phyloP scores from a whole-genome alignment of 2,797 vertebrate species.

The Notamacropus eugenii region DNA sequence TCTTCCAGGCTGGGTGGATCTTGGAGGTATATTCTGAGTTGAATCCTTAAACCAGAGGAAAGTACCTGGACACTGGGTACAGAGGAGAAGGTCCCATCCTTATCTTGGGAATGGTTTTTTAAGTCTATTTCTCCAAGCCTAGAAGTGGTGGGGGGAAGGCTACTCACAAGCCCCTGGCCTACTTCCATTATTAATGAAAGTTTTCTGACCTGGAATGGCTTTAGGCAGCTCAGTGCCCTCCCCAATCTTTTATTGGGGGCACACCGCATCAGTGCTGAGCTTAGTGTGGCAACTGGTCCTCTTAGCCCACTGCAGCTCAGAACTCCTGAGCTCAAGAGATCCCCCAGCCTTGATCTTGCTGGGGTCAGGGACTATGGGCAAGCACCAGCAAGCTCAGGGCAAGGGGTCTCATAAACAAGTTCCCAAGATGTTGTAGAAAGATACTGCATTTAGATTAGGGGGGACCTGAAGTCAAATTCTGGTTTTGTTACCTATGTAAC shows the following conservation, averaged over 20 bases:
- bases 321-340: neutral
- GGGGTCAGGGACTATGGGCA: neutral
- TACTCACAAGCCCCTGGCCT: neutral
- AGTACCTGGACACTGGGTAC: neutral
- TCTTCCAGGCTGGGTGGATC: neutral
- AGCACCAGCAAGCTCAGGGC: neutral
- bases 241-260: neutral
- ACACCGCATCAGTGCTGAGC: neutral
- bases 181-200: neutral
- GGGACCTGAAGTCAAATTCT: neutral
- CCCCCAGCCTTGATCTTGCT: neutral
- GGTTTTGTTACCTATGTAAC: neutral
- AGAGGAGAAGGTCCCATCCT: neutral
- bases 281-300: neutral
- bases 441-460: neutral
- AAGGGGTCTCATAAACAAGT: neutral
- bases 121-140: neutral
- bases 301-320: neutral
- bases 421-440: neutral
- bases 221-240: neutral
- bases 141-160: neutral
- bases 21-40: neutral
- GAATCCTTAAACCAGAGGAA: neutral
- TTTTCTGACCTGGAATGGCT: neutral
- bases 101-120: neutral